Conservation (phyloP, 2,888 invertebrate genomes). For the Leistus spinibarbis region DNA sequence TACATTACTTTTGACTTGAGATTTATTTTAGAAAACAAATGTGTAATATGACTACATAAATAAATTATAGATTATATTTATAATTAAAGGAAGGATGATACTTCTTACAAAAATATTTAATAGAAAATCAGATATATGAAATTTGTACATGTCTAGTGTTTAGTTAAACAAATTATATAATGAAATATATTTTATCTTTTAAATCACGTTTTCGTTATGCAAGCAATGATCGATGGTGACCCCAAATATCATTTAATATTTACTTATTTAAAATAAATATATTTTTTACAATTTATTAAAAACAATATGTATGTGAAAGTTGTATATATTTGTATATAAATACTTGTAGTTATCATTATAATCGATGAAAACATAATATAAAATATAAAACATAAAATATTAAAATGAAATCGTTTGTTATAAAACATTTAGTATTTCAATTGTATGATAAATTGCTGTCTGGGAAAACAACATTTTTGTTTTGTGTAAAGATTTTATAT, state of each 20-base stretch:
- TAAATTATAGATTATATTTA: constrained; percentile 18
- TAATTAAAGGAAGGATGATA: constrained; percentile 18
- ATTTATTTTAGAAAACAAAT: constrained; percentile 22
- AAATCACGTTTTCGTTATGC: background rate
- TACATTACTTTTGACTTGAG: constrained; percentile 19
- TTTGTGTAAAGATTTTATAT: too few relatives aligned
- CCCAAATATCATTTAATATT: constrained; percentile 37
- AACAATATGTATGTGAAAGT: constrained; percentile 23
- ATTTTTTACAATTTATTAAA: constrained; percentile 27
- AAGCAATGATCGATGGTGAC: constrained; percentile 17
- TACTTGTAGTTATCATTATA: constrained; percentile 26
- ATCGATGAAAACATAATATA: constrained; percentile 27
- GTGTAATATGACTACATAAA: constrained; percentile 23
- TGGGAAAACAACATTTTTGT: background rate
- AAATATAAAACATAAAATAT: constrained; percentile 26
- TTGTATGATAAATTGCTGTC: background rate
- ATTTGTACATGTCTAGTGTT: constrained; percentile 15
- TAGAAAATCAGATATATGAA: constrained; percentile 20
- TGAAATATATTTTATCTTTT: constrained; percentile 19
- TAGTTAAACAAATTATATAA: constrained; percentile 28
- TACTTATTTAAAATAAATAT: constrained; percentile 34
- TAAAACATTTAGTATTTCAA: background rate
- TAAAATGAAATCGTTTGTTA: constrained; percentile 32
- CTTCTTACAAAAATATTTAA: constrained; percentile 15
- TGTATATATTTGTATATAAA: constrained; percentile 36